Percentiles rank a stretch among this genome's conserved stretches.
phyloP scores from a whole-genome alignment of 2,797 vertebrate genomes.

The Rhinichthys osculus region DNA sequence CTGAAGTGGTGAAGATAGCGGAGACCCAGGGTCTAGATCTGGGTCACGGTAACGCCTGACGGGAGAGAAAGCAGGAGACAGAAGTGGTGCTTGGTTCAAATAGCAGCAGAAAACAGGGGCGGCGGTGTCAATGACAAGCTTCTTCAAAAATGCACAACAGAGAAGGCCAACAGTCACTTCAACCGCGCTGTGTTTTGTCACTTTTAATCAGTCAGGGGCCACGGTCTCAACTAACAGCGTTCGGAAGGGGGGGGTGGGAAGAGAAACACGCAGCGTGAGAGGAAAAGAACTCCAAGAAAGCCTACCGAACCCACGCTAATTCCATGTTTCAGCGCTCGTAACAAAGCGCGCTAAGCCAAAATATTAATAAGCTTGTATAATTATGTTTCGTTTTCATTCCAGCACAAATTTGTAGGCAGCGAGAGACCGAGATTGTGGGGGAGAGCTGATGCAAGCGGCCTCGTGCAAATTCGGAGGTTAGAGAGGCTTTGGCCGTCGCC shows the following conservation, averaged over 20 bases:
- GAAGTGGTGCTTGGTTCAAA: slow-evolving; percentile 10
- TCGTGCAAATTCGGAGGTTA: slow-evolving; percentile 44
- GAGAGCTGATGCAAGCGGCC: slow-evolving; percentile 41
- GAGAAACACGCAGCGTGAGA: neutral
- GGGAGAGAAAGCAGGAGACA: neutral
- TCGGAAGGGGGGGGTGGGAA: neutral
- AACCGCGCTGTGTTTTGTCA: slow-evolving; percentile 20
- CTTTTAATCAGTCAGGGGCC: slow-evolving; percentile 41
- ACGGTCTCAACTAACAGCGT: neutral
- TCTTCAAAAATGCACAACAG: slow-evolving; percentile 38
- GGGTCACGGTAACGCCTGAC: slow-evolving; percentile 6
- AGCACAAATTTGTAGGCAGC: slow-evolving; percentile 52
- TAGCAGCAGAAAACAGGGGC: slow-evolving; percentile 13
- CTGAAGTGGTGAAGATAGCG: neutral
- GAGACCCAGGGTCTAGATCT: slow-evolving; percentile 8
- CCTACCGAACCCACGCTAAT: slow-evolving; percentile 46
- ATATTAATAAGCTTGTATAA: slow-evolving; percentile 58
- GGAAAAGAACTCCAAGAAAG: slow-evolving; percentile 7
- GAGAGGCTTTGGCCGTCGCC: slow-evolving; percentile 17
- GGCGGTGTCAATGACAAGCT: slow-evolving; percentile 29
- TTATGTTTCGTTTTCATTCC: slow-evolving; percentile 55
- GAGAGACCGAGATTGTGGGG: neutral
- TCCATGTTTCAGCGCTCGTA: slow-evolving; percentile 44
- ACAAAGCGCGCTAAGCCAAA: slow-evolving; percentile 49
- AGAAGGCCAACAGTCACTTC: slow-evolving; percentile 27